A percentile compares a stretch with the other conserved stretches of the same genome.
These are phyloP conservation scores for Papilio protenor DNA, from an alignment of 2,888 invertebrate species.

Conservation along the genomic window DNA sequence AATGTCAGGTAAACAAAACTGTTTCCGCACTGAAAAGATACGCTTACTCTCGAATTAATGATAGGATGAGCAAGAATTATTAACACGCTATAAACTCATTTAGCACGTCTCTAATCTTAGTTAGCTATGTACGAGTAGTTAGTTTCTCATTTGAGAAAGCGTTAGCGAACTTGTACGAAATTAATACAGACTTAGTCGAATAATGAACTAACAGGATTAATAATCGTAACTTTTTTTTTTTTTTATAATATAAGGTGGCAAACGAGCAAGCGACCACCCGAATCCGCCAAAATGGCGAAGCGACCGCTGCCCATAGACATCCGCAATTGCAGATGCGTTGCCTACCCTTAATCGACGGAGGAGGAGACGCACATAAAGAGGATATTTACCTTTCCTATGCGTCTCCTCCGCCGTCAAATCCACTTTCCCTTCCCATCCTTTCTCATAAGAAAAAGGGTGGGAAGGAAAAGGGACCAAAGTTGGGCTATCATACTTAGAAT, in stretches of 20 bases:
- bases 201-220: conserved; percentile 58
- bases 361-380: too few relatives aligned
- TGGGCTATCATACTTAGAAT: not conserved
- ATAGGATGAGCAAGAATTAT: conserved; percentile 63
- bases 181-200: conserved; percentile 62
- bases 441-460: too few relatives aligned
- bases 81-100: conserved; percentile 80
- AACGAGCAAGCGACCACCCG: too few relatives aligned
- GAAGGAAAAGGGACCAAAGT: too few relatives aligned
- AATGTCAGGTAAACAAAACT: not conserved
- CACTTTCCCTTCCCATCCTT: too few relatives aligned
- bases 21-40: conserved; percentile 47
- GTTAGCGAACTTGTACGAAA: conserved; percentile 60
- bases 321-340: too few relatives aligned
- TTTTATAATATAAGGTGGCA: too few relatives aligned
- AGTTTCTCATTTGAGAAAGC: conserved; percentile 70
- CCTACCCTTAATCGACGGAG: too few relatives aligned
- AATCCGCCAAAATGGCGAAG: too few relatives aligned
- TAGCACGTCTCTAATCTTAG: conserved; percentile 69
- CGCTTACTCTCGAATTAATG: conserved; percentile 63
- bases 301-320: too few relatives aligned
- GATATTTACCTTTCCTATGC: too few relatives aligned
- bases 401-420: too few relatives aligned
- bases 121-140: conserved; percentile 70
- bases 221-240: conserved; percentile 48